A percentile compares a stretch with the other conserved stretches of the same genome.
Evolutionary conservation across 2,113 vertebrate genomes (phyloP).

Genomic region (Microcebus griseorufus): DNA sequence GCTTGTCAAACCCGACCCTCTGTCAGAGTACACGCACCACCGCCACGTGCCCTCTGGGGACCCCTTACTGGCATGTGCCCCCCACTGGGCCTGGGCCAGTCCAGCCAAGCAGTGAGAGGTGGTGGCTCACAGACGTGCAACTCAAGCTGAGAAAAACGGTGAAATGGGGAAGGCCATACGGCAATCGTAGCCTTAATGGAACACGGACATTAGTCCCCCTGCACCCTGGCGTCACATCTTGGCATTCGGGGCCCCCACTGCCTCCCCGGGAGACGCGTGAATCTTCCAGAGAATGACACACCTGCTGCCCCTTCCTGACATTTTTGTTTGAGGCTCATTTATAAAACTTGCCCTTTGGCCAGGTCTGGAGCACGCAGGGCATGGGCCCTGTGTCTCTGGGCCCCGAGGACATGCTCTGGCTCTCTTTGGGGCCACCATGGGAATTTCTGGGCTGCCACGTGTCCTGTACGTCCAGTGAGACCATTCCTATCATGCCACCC

Average conservation of each 20-base stretch:
- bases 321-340: background rate
- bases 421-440: background rate
- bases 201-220: background rate
- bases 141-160: background rate
- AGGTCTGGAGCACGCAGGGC: background rate
- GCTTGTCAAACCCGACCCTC: background rate
- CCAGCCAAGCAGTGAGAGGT: background rate
- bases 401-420: background rate
- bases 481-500: background rate
- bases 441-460: background rate
- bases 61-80: background rate
- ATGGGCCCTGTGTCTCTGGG: background rate
- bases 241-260: background rate
- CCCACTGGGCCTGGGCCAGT: background rate
- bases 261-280: background rate
- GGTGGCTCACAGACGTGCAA: background rate
- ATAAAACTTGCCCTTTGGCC: too few relatives aligned
- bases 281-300: background rate
- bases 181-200: background rate
- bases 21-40: background rate
- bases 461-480: too few relatives aligned
- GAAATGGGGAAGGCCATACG: background rate
- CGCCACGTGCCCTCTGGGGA: background rate
- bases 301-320: background rate
- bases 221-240: background rate